Conservation (phyloP, 2,888 invertebrate genomes). For the Ophion slaviceki region DNA sequence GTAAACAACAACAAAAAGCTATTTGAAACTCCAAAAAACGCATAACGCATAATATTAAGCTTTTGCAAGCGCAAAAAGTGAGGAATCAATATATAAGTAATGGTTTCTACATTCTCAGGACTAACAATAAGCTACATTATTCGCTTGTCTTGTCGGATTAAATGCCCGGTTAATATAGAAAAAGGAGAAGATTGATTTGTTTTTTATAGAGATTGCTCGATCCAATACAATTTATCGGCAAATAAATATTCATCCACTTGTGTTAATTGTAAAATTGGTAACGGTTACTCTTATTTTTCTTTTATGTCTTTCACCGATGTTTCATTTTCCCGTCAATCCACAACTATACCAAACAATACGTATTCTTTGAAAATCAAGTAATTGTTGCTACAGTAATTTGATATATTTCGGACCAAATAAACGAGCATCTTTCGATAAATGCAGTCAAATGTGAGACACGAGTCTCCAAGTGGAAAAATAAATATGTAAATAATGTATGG, state of each 20-base stretch:
- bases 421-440: neutral
- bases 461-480: neutral
- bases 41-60: neutral
- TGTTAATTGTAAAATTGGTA: neutral
- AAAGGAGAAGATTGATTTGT: conserved; percentile 7
- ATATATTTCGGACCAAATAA: neutral
- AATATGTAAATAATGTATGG: neutral
- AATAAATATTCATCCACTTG: neutral
- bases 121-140: neutral
- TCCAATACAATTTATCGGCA: neutral
- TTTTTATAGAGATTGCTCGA: neutral
- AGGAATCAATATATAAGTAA: neutral
- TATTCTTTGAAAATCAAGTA: neutral
- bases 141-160: neutral
- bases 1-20: conserved; percentile 24
- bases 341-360: neutral
- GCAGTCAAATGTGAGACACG: neutral
- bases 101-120: neutral
- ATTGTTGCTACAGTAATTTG: neutral
- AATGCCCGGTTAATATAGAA: neutral
- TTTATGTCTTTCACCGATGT: neutral
- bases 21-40: neutral
- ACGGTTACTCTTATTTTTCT: neutral
- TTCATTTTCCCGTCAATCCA: neutral
- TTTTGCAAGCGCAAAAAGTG: neutral